Base-by-base conservation (phyloP, 2,797 vertebrate genomes). In the Ptychobarbus kaznakovi region DNA sequence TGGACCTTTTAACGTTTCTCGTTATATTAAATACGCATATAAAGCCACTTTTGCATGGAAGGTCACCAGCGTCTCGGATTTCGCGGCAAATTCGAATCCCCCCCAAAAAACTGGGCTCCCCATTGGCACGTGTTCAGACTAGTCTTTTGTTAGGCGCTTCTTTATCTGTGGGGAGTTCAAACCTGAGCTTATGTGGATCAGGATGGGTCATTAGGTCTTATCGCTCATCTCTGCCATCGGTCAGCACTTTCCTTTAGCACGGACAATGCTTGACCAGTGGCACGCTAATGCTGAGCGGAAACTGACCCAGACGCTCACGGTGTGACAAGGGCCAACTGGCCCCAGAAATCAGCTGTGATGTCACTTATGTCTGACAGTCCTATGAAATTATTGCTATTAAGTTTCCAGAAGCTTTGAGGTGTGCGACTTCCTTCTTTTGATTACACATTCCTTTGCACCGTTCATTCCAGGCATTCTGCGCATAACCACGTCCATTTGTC, bases 171-270 rank as follows among this genome's bases (percentile, higher is more conserved):
- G 94, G 87, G 93, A 93, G 93, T 93, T 92, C 91, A 89, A 91
- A 90, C 80, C 88, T 32, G 91, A 92, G 87, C 95, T 95, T 93
- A 95, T 93, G 88, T 92, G 91, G 93, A 93, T 90, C 87, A 83
- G 91, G 93, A 90, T 86, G 93, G 84, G 91, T 85, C 91, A 84
- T 90, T 87, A 86, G 92, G 89, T 94, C 95, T 96, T 95, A 95
- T 96, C 94, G 2, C 87, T 91, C 87, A 91, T 93, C 94, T 92
- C 91, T 91, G 94, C 92, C 83, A 91, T 89, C 82, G 91, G 94
- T 96, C 96, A 96, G 96, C 93, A 90, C 89, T 96, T 97, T 95
- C 90, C 94, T 94, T 96, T 93, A 91, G 83, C 69, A 88, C 92
- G 92, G 92, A 93, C 94, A 94, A 92, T 94, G 91, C 92, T 91